A percentile compares a stretch with the other conserved stretches of the same genome.
phyloP scores from a whole-genome alignment of 2,113 vertebrate species.

The Columba livia region DNA sequence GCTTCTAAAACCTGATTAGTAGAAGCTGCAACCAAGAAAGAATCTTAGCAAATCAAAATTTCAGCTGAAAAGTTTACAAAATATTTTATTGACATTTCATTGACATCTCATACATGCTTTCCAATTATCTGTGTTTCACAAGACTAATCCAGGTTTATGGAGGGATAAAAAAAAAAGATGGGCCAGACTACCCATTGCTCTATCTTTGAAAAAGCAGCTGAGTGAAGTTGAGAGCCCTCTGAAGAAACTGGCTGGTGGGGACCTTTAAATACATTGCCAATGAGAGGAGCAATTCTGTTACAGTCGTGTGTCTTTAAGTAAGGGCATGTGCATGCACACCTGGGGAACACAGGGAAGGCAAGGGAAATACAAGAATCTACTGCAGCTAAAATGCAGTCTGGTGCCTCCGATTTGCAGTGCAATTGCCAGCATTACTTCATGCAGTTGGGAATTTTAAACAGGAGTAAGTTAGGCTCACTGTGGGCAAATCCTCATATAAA shows the following conservation, averaged over 20 bases:
- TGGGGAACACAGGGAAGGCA: neutral
- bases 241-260: neutral
- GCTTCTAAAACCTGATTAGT: neutral
- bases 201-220: neutral
- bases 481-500: neutral
- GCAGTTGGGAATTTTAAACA: neutral
- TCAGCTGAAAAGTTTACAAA: neutral
- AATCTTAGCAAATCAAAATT: neutral
- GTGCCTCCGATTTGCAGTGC: neutral
- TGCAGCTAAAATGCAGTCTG: neutral
- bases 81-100: neutral
- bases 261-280: neutral
- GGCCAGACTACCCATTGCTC: neutral
- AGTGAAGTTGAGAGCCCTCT: neutral
- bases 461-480: neutral
- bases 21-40: neutral
- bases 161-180: neutral
- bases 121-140: neutral
- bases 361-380: neutral
- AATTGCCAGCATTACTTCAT: neutral
- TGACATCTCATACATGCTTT: neutral
- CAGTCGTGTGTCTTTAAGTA: neutral
- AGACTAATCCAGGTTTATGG: neutral
- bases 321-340: no score
- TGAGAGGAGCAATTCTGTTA: neutral